Conservation (phyloP, 2,113 vertebrate genomes). For the Periophthalmus modestus region DNA sequence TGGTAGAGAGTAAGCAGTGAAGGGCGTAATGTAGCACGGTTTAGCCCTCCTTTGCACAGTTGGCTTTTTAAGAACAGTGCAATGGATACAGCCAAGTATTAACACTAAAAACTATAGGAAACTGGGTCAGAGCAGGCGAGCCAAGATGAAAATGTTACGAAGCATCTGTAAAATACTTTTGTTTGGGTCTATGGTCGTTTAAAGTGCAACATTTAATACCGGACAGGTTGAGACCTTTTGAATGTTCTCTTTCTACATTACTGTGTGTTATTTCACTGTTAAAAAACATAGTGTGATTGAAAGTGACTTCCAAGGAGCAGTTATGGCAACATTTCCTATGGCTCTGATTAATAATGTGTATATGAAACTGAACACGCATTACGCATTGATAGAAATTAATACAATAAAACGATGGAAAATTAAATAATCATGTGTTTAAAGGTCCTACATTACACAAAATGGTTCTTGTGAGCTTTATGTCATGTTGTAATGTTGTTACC, state of each 20-base stretch:
- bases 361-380: background rate
- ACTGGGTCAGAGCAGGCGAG: conserved; percentile 42
- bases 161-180: conserved; percentile 19
- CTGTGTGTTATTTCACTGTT: background rate
- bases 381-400: background rate
- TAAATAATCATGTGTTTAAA: too few relatives aligned
- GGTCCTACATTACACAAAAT: too few relatives aligned
- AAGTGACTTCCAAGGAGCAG: background rate
- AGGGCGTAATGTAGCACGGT: conserved; percentile 44
- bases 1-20: conserved; percentile 47
- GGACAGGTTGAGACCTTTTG: background rate
- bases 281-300: background rate
- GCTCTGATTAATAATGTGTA: background rate
- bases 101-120: conserved; percentile 42
- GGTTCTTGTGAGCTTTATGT: too few relatives aligned
- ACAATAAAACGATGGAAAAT: too few relatives aligned
- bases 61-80: conserved; percentile 57
- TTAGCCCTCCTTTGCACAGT: conserved; percentile 57
- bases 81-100: conserved; percentile 54
- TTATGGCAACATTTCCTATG: conserved; percentile 2
- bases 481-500: too few relatives aligned
- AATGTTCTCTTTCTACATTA: background rate
- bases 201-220: background rate
- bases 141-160: conserved; percentile 4
- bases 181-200: background rate